Conservation (phyloP, 2,113 vertebrate species). For the Camelus dromedarius region DNA sequence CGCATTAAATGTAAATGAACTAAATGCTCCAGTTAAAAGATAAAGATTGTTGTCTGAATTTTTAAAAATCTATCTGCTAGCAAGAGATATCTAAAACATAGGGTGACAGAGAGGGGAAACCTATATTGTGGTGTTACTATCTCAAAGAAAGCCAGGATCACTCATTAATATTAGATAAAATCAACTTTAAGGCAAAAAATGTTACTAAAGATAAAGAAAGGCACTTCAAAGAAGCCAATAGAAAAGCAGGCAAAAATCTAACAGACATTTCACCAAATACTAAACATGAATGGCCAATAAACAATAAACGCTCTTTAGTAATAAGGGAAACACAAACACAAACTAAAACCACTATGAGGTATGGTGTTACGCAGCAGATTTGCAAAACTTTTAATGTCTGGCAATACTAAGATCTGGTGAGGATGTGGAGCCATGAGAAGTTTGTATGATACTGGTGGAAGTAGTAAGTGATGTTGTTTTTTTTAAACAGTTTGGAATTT, state of each 20-base stretch:
- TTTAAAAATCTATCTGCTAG: neutral
- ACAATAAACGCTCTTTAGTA: neutral
- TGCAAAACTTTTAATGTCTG: neutral
- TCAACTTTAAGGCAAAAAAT: conserved; percentile 1
- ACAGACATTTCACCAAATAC: conserved; percentile 8
- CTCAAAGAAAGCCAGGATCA: neutral
- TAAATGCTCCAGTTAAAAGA: conserved; percentile 16
- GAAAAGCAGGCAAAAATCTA: neutral
- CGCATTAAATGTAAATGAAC: conserved; percentile 44
- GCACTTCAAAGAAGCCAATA: conserved; percentile 20
- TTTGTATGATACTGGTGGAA: neutral
- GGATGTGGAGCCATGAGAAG: neutral
- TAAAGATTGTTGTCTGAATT: neutral
- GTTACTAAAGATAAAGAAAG: neutral
- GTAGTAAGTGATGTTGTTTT: neutral
- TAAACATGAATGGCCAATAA: neutral
- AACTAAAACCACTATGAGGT: neutral
- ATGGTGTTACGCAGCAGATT: neutral
- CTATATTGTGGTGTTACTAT: neutral
- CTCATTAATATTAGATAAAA: neutral
- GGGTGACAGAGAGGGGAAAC: neutral
- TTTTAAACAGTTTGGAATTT: neutral
- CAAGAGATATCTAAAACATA: neutral
- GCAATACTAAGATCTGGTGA: neutral
- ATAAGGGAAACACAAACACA: conserved; percentile 33